Evolutionary conservation across 1,140 invertebrate species (phyloP).

Genomic region (Dreissena rostriformis): DNA sequence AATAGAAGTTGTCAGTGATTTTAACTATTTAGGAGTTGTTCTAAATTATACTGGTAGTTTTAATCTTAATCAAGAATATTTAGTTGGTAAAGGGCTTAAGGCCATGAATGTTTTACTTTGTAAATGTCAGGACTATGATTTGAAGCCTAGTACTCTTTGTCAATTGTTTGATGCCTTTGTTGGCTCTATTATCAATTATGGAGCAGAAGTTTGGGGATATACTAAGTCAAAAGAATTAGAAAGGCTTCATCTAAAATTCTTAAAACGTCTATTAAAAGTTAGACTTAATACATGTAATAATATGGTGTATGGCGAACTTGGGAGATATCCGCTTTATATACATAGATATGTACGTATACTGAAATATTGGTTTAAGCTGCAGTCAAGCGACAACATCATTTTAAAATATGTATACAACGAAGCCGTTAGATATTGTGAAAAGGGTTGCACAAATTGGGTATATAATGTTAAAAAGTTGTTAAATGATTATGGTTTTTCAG

Average conservation of each 20-base stretch:
- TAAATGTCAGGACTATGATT: constrained; percentile 7
- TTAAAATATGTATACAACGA: constrained; percentile 19
- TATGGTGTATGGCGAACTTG: constrained; percentile 29
- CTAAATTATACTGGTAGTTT: constrained; percentile 47
- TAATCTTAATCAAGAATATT: constrained; percentile 10
- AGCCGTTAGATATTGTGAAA: not conserved
- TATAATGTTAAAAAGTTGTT: constrained; percentile 16
- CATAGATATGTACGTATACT: constrained; percentile 9
- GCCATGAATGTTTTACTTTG: constrained; percentile 9
- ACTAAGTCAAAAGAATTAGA: constrained; percentile 1
- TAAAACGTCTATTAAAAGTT: constrained; percentile 31
- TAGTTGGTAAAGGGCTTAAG: constrained; percentile 21
- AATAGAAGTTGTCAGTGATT: constrained; percentile 35
- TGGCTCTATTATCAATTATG: constrained; percentile 30
- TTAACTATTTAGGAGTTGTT: constrained; percentile 44
- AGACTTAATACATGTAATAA: constrained; percentile 19
- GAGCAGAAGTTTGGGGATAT: constrained; percentile 17
- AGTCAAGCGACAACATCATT: constrained; percentile 16
- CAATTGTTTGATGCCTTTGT: constrained; percentile 38
- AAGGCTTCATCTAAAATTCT: constrained; percentile 20
- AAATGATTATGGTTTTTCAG: constrained; percentile 16
- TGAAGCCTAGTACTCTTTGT: constrained; percentile 12
- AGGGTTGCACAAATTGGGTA: constrained; percentile 28
- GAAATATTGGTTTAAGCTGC: constrained; percentile 25
- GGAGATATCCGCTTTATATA: constrained; percentile 8